A percentile compares a stretch with the other conserved stretches of the same genome.
phyloP scores from a whole-genome alignment of 2,113 vertebrate species.

The Nothoprocta pentlandii region DNA sequence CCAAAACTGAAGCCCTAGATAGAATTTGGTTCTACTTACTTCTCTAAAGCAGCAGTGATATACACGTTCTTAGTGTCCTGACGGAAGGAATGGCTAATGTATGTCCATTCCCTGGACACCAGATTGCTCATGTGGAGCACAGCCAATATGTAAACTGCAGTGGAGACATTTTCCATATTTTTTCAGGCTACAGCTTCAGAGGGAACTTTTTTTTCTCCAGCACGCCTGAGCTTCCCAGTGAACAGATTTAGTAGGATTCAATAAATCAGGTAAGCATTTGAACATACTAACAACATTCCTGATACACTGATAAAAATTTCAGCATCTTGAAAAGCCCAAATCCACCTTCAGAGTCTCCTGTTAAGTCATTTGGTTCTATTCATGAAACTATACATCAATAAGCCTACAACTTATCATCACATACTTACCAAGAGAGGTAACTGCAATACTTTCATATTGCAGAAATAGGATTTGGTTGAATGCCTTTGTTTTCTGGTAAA shows the following conservation, averaged over 20 bases:
- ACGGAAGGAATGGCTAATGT: not conserved
- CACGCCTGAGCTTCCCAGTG: accelerated
- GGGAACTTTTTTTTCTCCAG: not conserved
- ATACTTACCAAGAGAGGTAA: not conserved
- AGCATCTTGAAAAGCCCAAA: not conserved
- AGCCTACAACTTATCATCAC: not conserved
- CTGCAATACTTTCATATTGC: not conserved
- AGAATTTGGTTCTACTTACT: not conserved
- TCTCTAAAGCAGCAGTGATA: not conserved
- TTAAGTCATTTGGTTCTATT: not conserved
- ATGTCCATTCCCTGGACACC: not conserved
- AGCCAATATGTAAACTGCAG: accelerated
- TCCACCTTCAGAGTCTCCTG: not conserved
- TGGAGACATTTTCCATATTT: not conserved
- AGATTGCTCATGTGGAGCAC: not conserved
- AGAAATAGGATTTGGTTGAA: not conserved
- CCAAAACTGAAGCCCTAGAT: not conserved
- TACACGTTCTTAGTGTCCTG: not conserved
- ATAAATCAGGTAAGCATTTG: not conserved
- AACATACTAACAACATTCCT: accelerated
- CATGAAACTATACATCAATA: not conserved
- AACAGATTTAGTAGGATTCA: not conserved
- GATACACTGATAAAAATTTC: not conserved
- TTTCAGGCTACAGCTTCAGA: not conserved
- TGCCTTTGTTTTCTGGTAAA: not conserved